phyloP scores from a whole-genome alignment of 2,888 invertebrate species.

The Agriopis aurantiaria region DNA sequence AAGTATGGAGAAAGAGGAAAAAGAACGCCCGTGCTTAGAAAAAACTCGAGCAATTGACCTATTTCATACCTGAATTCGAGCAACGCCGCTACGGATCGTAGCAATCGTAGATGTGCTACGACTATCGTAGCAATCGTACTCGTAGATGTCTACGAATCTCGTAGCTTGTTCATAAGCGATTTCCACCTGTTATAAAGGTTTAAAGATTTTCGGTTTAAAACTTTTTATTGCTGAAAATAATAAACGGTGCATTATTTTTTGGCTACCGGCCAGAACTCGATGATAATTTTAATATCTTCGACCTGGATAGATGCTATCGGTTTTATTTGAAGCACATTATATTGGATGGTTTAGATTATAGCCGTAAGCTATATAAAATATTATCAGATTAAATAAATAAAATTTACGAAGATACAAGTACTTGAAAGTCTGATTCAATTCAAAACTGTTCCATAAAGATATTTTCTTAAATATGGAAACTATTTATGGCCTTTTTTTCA shows the following conservation, averaged over 20 bases:
- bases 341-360: background rate
- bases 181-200: conserved; percentile 25
- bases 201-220: conserved; percentile 11
- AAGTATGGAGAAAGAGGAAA: conserved; percentile 40
- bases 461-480: no score
- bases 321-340: conserved; percentile 18
- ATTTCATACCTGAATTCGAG: conserved; percentile 45
- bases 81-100: conserved; percentile 34
- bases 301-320: conserved; percentile 22
- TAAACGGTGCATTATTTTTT: conserved; percentile 23
- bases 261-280: conserved; percentile 22
- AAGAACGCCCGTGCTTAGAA: conserved; percentile 39
- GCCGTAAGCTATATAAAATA: background rate
- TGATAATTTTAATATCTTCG: conserved; percentile 25
- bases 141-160: conserved; percentile 6
- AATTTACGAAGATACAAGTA: background rate
- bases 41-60: conserved; percentile 48
- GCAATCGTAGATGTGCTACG: conserved; percentile 5
- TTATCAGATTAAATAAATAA: background rate
- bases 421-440: background rate
- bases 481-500: no score
- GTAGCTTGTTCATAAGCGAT: conserved; percentile 21
- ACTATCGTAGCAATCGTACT: conserved; percentile 21
- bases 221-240: conserved; percentile 19
- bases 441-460: no score